A percentile compares a stretch with the other conserved stretches of the same genome.
Evolutionary conservation across 2,888 invertebrate species (phyloP).

Genomic region (Litoditis marina): DNA sequence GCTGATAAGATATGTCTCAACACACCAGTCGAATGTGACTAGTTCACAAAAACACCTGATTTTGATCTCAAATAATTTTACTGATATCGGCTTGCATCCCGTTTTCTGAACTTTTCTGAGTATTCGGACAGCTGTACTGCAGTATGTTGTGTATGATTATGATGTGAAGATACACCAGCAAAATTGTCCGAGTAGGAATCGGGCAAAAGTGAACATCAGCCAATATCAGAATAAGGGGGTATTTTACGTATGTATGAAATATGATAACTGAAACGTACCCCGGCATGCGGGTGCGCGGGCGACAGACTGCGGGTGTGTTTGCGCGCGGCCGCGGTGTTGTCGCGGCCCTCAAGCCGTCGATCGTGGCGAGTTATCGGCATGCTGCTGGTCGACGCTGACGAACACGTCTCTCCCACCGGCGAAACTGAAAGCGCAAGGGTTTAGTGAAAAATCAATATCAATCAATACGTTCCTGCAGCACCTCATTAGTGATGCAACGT

Average conservation of each 20-base stretch:
- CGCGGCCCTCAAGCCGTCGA: constrained; percentile 3
- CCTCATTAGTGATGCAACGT: too few species aligned
- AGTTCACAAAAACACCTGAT: too few species aligned
- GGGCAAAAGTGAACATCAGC: too few species aligned
- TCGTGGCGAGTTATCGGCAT: constrained; percentile 9
- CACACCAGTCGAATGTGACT: too few species aligned
- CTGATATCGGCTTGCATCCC: too few species aligned
- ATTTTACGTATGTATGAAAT: neutral
- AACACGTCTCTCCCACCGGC: constrained; percentile 33
- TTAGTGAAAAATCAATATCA: too few species aligned
- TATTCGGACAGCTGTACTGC: too few species aligned
- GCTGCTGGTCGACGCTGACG: constrained; percentile 23
- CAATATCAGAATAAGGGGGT: too few species aligned
- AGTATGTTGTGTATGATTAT: neutral
- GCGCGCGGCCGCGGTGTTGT: constrained; percentile 8
- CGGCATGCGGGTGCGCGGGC: constrained; percentile 36
- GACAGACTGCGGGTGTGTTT: constrained; percentile 27
- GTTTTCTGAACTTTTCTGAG: too few species aligned
- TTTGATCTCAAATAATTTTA: too few species aligned
- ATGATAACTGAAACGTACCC: constrained; percentile 18
- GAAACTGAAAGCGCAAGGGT: constrained; percentile 39
- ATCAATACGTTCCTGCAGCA: too few species aligned
- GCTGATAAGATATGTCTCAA: too few species aligned
- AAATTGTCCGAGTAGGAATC: neutral
- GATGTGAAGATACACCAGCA: neutral